Evolutionary conservation across 1,140 invertebrate species (phyloP), one percentile per base, ranked within the genome.

Genomic region (Heterodera carotae): DNA sequence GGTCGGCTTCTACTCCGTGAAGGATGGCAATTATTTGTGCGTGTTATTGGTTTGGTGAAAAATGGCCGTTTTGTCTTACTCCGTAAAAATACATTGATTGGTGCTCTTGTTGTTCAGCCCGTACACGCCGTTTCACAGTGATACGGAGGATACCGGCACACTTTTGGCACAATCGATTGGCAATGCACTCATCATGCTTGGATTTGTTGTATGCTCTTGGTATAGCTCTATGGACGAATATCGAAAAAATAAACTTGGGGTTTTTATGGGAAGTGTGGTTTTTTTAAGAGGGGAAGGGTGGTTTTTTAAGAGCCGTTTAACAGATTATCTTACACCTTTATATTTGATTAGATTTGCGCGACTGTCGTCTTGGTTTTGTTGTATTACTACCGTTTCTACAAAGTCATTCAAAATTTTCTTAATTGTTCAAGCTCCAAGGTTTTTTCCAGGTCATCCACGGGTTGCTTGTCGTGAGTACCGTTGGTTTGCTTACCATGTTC

Each of bases 361-460:
- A 98, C 97, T 60, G 91, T 97, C 68, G 84, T 98, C 71, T 90
- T 99, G 62, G 95, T 99, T 84, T 88, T 96, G 25, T 89, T 99
- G 8, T 99, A 98, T 87, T 98, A 98, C 89, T 94, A 95, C 88
- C 91, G 93, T 86, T 98, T 93, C 88, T 98, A 98, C 87, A 96
- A 94, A 90, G 92, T 92, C 84, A 88, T 79, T 7, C 12, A 29
- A 48, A 53, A n/a, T n/a, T n/a, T n/a, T n/a, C n/a, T n/a, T 1
- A 22, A 53, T 15, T 81, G 39, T 74, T 25, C 39, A 22, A 68
- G n/a, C n/a, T n/a, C n/a, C n/a, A n/a, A n/a, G n/a, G n/a, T 83
- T 75, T 76, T 70, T 85, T 90, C 78, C 84, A 91, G 90, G 91
- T 93, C 15, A 96, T 97, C 81, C 93, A 96, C 88, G 94, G 93